Evolutionary conservation across 2,888 invertebrate species (phyloP).

Genomic region (Lochmaea crataegi): DNA sequence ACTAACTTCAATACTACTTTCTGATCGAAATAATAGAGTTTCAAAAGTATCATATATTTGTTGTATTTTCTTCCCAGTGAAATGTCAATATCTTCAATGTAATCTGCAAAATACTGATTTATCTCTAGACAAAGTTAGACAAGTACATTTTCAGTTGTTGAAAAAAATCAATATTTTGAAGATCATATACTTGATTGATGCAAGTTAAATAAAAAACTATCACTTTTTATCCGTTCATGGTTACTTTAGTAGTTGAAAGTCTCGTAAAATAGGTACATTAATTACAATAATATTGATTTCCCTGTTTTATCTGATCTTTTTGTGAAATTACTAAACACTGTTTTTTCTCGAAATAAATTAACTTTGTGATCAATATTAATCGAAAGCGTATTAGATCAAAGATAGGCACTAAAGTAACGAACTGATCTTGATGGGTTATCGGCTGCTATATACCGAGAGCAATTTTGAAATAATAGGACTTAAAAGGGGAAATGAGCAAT

Average conservation of each 20-base stretch:
- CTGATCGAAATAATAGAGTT: no score
- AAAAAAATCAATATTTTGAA: no score
- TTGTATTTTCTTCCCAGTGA: no score
- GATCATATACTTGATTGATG: no score
- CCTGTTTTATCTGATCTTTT: conserved; percentile 24
- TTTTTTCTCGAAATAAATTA: conserved; percentile 42
- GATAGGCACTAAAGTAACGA: conserved; percentile 38
- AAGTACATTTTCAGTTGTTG: no score
- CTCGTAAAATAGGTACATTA: not conserved
- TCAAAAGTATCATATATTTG: no score
- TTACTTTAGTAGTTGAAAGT: not conserved
- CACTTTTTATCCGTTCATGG: no score
- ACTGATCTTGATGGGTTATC: conserved; percentile 49
- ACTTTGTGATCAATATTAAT: conserved; percentile 38
- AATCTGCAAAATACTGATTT: no score
- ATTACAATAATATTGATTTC: conserved; percentile 15
- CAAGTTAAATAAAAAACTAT: no score
- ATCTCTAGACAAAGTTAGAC: no score
- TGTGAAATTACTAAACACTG: conserved; percentile 27
- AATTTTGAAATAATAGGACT: conserved; percentile 54
- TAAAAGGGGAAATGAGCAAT: conserved; percentile 54
- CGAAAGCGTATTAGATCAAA: conserved; percentile 44
- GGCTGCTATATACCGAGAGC: conserved; percentile 48
- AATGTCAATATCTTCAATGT: no score
- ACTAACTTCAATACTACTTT: no score